Conservation (phyloP, 2,888 invertebrate genomes). For the Trissoscelio sp. region DNA sequence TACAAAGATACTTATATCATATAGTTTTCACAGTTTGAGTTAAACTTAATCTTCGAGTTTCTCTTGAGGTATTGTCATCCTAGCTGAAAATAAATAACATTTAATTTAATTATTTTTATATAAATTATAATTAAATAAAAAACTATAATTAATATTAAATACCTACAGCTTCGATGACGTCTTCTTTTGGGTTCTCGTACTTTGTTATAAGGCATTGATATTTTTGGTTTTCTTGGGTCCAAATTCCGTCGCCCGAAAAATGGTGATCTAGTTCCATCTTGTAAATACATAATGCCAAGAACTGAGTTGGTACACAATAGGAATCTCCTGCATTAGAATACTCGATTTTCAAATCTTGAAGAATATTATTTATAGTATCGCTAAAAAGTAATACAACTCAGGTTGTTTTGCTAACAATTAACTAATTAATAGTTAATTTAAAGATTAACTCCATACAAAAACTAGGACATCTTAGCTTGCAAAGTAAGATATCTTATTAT, state of each 20-base stretch:
- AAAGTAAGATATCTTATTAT: too few relatives aligned
- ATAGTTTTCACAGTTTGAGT: neutral
- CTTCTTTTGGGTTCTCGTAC: too few relatives aligned
- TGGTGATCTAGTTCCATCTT: slow-evolving; percentile 89
- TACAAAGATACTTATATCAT: neutral
- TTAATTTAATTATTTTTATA: too few relatives aligned
- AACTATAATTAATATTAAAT: too few relatives aligned
- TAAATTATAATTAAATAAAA: too few relatives aligned
- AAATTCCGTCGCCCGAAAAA: slow-evolving; percentile 90
- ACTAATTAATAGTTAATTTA: too few relatives aligned
- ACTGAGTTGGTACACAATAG: slow-evolving; percentile 81
- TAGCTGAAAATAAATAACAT: too few relatives aligned
- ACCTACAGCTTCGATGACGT: too few relatives aligned
- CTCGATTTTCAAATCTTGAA: slow-evolving; percentile 71
- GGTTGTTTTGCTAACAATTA: too few relatives aligned
- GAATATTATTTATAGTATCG: slow-evolving; percentile 76
- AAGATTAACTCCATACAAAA: slow-evolving; percentile 56
- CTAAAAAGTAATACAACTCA: slow-evolving; percentile 73
- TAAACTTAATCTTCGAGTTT: neutral
- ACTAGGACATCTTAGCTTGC: too few relatives aligned
- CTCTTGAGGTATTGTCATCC: too few relatives aligned
- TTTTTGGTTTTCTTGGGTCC: slow-evolving; percentile 37
- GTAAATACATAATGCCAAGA: slow-evolving; percentile 88
- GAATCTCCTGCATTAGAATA: slow-evolving; percentile 67
- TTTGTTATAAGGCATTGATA: too few relatives aligned